Percentiles rank a stretch among this genome's conserved stretches.
Conservation (phyloP, 64 coral and sea anemone genomes). For the Trachythela sp. region DNA sequence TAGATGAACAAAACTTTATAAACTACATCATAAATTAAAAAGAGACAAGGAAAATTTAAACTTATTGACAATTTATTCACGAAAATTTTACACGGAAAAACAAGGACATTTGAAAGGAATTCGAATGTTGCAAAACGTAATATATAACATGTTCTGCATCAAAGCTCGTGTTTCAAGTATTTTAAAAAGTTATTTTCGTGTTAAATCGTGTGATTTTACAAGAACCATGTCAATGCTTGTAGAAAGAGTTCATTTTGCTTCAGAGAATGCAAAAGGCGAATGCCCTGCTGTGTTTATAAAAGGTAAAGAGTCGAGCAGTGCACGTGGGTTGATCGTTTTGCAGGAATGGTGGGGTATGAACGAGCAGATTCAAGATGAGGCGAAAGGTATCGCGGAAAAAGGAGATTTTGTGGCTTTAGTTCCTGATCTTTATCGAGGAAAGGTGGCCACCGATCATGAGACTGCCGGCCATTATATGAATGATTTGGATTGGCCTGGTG, state of each 20-base stretch:
- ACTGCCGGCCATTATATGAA: constrained; percentile 30
- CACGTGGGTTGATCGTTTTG: constrained; percentile 59
- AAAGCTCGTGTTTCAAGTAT: not conserved
- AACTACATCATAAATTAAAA: too few relatives aligned
- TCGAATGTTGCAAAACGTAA: too few relatives aligned
- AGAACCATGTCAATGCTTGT: constrained; percentile 8
- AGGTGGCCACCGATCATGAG: constrained; percentile 53
- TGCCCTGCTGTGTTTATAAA: not conserved
- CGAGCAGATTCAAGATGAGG: constrained; percentile 83
- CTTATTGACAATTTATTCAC: too few relatives aligned
- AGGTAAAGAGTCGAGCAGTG: not conserved
- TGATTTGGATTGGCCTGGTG: not conserved
- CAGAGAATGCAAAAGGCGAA: not conserved
- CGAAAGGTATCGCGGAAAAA: constrained; percentile 54
- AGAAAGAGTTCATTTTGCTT: not conserved
- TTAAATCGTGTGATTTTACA: not conserved
- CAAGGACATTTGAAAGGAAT: too few relatives aligned
- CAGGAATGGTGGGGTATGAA: constrained; percentile 99
- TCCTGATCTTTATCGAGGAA: constrained; percentile 78
- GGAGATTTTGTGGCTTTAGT: constrained; percentile 77
- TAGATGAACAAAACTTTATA: too few relatives aligned
- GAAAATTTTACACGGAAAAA: too few relatives aligned
- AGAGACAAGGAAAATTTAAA: too few relatives aligned
- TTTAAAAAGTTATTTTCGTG: not conserved
- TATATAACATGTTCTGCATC: not conserved